Evolutionary conservation across 2,113 vertebrate genomes (phyloP).

Genomic region (Eubucco bourcierii): DNA sequence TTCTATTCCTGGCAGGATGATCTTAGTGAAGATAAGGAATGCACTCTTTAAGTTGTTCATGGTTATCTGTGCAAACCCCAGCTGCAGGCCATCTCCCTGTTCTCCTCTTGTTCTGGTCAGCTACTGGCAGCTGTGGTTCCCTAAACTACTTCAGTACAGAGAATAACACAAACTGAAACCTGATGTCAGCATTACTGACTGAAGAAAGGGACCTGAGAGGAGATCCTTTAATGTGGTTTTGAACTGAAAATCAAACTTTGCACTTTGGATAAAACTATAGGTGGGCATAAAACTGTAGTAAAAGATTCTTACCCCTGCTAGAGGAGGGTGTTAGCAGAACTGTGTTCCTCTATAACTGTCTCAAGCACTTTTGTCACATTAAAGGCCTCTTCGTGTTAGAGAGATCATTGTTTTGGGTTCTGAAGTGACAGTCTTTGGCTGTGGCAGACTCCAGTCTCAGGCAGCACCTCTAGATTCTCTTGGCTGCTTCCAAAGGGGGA

Average conservation of each 20-base stretch:
- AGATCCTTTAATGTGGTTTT: not conserved
- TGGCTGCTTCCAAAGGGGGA: not conserved
- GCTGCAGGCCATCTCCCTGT: not conserved
- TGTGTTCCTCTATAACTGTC: not conserved
- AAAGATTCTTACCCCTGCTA: not conserved
- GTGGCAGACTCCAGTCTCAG: not conserved
- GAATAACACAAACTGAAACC: not conserved
- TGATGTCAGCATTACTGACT: not conserved
- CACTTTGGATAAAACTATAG: not conserved
- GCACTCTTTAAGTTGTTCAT: not conserved
- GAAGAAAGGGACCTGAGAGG: not conserved
- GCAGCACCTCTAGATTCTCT: not conserved
- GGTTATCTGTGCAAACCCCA: not conserved
- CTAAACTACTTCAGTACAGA: not conserved
- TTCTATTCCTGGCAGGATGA: not conserved
- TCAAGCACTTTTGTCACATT: not conserved
- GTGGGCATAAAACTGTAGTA: not conserved
- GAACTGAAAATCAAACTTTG: not conserved
- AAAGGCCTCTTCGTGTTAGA: not conserved
- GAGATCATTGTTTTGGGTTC: not conserved
- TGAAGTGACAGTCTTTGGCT: not conserved
- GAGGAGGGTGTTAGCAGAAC: not conserved
- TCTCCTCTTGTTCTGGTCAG: not conserved
- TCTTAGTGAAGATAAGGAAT: not conserved
- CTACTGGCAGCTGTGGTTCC: not conserved